Evolutionary conservation across 2,113 vertebrate species (phyloP), one percentile per base, ranked within the genome.

Genomic region (Cisticola juncidis): DNA sequence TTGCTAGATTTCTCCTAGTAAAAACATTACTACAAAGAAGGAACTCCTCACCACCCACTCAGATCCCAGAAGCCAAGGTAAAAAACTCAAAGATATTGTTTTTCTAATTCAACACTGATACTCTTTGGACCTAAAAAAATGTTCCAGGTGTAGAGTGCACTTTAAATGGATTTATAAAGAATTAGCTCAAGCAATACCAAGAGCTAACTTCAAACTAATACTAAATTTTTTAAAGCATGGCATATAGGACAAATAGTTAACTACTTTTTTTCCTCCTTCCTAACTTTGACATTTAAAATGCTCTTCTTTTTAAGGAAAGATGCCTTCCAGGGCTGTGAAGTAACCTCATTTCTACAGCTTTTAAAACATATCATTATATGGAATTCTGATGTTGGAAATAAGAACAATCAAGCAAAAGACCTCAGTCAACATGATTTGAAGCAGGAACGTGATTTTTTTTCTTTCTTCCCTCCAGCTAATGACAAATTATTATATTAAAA

Each of bases 401-500:
- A 7, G 74, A 82, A 61, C 16, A 65, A 74, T 45, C 90, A 69
- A 90, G 48, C 53, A 45, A 72, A 90, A 90, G 25, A 76, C 33
- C 28, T 74, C n/a, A 71, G 72, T 76, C 65, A 72, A 68, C 33
- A 79, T 76, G 68, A 93, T 79, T 77, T 90, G 72, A 90, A 93
- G 76, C 60, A 90, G 61, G 68, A 90, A 83, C 2, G 0, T 53
- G 54, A 21, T 35, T 47, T 42, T 83, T 64, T 69, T 54, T 21
- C 51, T 83, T 79, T 91, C n/a, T 86, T 76, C 50, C 66, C 88
- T 83, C 25, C 53, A 93, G 62, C 45, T 92, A 94, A 92, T 70
- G 74, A 95, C 96, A 90, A 96, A 93, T 96, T 96, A 96, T 92
- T 73, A 60, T 83, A 95, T 86, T 86, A 90, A 95, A 47, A 85